Percentiles rank a stretch among this genome's conserved stretches.
These are phyloP conservation scores for Cecidostiba fungosa DNA, from an alignment of 2,888 invertebrate genomes.

Conservation along the genomic window DNA sequence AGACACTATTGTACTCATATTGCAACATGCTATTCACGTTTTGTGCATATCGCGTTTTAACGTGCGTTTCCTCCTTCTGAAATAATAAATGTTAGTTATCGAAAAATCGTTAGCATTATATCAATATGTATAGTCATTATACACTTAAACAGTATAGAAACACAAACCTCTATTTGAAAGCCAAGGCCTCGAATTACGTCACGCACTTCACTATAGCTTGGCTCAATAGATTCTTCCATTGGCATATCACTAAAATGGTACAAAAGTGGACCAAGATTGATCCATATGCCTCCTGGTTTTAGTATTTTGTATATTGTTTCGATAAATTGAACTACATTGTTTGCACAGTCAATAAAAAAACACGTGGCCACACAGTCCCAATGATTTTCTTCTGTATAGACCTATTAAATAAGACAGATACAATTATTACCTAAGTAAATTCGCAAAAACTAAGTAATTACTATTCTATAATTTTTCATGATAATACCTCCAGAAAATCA, in stretches of 20 bases:
- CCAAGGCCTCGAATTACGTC: slow-evolving; percentile 91
- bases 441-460: background rate
- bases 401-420: slow-evolving; percentile 77
- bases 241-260: slow-evolving; percentile 94
- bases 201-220: slow-evolving; percentile 92
- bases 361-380: slow-evolving; percentile 98
- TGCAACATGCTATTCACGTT: slow-evolving; percentile 96
- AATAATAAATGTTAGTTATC: slow-evolving; percentile 63
- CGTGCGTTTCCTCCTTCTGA: slow-evolving; percentile 89
- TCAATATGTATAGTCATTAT: slow-evolving; percentile 16
- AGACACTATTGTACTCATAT: slow-evolving; percentile 95
- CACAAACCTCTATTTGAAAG: slow-evolving; percentile 87
- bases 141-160: slow-evolving; percentile 25
- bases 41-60: slow-evolving; percentile 95
- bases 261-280: slow-evolving; percentile 94
- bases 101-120: background rate
- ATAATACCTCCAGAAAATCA: slow-evolving; percentile 93
- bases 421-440: background rate
- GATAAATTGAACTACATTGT: slow-evolving; percentile 96
- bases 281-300: slow-evolving; percentile 94
- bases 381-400: slow-evolving; percentile 85
- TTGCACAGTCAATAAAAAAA: slow-evolving; percentile 99
- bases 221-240: slow-evolving; percentile 94
- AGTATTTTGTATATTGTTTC: slow-evolving; percentile 95
- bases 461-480: slow-evolving; percentile 1